Percentiles rank a stretch among this genome's conserved stretches.
These are phyloP conservation scores for Oscheius sp. DNA, from an alignment of 2,888 invertebrate genomes.

Conservation along the genomic window DNA sequence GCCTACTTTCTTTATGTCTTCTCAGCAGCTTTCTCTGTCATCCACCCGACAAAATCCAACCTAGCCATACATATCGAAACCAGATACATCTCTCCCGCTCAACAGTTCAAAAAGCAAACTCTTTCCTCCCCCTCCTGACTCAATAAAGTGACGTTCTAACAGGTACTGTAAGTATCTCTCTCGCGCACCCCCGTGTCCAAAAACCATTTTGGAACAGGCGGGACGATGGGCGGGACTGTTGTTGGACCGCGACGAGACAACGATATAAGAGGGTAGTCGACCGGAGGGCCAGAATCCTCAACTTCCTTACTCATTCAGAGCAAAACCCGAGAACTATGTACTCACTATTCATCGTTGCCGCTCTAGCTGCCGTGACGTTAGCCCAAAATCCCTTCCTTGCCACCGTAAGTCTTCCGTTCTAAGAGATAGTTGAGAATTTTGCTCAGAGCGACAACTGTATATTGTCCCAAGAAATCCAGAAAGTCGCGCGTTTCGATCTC, in stretches of 20 bases:
- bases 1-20: no score
- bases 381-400: slow-evolving; percentile 16
- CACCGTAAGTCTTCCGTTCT: slow-evolving; percentile 1
- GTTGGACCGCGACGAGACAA: no score
- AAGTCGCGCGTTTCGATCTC: no score
- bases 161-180: slow-evolving; percentile 8
- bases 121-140: not conserved
- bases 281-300: no score
- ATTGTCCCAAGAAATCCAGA: no score
- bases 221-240: not conserved
- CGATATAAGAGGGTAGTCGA: no score
- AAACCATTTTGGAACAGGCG: slow-evolving; percentile 29
- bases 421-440: no score
- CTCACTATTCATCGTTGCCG: not conserved
- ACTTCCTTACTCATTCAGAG: not conserved
- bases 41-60: no score
- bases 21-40: no score
- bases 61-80: no score
- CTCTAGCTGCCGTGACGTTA: not conserved
- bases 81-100: no score
- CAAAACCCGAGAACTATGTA: slow-evolving; percentile 4
- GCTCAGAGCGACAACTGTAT: no score
- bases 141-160: not conserved
- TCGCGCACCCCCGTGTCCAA: slow-evolving; percentile 19
- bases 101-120: not conserved